Percentiles rank a stretch among this genome's conserved stretches.
Conservation (phyloP, 2,113 vertebrate genomes). For the Rousettus leschenaultii region DNA sequence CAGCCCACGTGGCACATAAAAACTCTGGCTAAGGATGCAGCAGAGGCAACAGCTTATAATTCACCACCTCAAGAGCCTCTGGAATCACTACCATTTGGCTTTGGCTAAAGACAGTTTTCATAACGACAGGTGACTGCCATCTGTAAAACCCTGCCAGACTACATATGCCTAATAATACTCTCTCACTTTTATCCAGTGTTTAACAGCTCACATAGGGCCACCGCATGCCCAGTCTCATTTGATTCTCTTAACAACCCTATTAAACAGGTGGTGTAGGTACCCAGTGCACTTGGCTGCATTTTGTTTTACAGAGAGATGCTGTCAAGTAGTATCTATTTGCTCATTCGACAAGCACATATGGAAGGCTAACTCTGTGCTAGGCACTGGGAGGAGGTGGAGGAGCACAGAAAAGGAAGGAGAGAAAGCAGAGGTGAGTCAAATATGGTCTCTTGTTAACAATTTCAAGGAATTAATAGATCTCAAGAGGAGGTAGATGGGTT, state of each 20-base stretch:
- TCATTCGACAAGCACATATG: fast-evolving
- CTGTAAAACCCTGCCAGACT: conserved; percentile 42
- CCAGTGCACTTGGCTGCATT: background rate
- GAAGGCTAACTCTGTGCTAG: background rate
- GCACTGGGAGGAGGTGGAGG: background rate
- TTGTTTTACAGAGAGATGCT: background rate
- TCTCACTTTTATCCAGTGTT: conserved; percentile 17
- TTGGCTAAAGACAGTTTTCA: conserved; percentile 29
- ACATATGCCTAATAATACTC: conserved; percentile 57
- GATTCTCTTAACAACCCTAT: conserved; percentile 40
- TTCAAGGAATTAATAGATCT: background rate
- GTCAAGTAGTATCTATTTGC: background rate
- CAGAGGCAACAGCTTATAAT: background rate
- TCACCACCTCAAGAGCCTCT: background rate
- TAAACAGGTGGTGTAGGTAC: conserved; percentile 16
- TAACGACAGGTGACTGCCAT: conserved; percentile 53
- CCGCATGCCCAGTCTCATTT: conserved; percentile 27
- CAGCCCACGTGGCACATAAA: background rate
- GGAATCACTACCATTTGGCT: background rate
- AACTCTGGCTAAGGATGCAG: background rate
- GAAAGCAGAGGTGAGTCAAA: background rate
- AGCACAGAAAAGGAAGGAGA: background rate
- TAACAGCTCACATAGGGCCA: conserved; percentile 46
- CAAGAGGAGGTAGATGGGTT: background rate
- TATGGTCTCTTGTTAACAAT: background rate